phyloP scores from a whole-genome alignment of 1,140 invertebrate species.

The Teleopsis dalmanni region DNA sequence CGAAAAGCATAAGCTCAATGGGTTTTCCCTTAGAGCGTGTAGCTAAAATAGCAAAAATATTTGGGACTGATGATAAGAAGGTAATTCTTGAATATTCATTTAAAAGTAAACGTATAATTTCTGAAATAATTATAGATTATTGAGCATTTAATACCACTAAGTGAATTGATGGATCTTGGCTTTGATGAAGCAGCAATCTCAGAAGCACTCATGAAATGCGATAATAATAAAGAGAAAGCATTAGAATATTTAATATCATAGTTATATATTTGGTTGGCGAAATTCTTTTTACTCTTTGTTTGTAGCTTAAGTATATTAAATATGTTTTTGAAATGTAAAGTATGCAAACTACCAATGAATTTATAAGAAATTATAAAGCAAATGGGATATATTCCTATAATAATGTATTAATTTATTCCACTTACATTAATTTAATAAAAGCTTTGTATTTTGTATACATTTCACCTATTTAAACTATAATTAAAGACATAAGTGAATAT shows the following conservation, averaged over 20 bases:
- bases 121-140: slow-evolving; percentile 54
- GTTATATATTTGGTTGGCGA: no score
- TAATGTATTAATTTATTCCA: no score
- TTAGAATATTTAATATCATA: slow-evolving; percentile 75
- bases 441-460: no score
- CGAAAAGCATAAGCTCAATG: slow-evolving; percentile 68
- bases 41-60: slow-evolving; percentile 61
- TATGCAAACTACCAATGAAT: no score
- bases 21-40: slow-evolving; percentile 74
- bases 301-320: no score
- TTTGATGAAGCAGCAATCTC: slow-evolving; percentile 70
- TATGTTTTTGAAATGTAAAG: no score
- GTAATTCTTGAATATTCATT: slow-evolving; percentile 46
- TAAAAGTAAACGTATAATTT: slow-evolving; percentile 6
- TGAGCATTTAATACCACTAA: slow-evolving; percentile 58
- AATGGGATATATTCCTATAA: no score
- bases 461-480: no score
- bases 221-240: slow-evolving; percentile 79
- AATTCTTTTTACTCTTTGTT: no score
- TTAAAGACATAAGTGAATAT: no score
- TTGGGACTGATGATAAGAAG: slow-evolving; percentile 78
- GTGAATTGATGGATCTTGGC: slow-evolving; percentile 71
- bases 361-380: no score
- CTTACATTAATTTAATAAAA: no score
- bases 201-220: slow-evolving; percentile 63